Conservation (phyloP, 1,140 invertebrate genomes). For the Wasmannia auropunctata region DNA sequence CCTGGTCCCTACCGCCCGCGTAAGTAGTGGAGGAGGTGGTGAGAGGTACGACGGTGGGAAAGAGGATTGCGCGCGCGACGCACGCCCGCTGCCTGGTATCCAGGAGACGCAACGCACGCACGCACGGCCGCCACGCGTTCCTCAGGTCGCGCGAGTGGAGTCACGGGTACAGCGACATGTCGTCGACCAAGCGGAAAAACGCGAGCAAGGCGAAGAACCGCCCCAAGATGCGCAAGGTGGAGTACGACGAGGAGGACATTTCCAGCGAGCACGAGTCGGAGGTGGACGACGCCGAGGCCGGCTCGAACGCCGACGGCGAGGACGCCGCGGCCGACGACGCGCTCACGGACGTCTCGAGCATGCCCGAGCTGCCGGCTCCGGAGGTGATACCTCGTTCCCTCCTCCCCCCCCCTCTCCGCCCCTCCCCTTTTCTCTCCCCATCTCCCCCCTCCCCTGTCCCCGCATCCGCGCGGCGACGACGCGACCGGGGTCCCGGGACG, state of each 20-base stretch:
- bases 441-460: background rate
- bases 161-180: no score
- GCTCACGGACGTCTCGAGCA: conserved; percentile 76
- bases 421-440: no score
- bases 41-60: background rate
- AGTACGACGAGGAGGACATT: conserved; percentile 84
- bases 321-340: conserved; percentile 79
- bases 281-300: conserved; percentile 81
- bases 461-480: background rate
- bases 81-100: no score
- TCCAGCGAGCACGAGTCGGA: conserved; percentile 84
- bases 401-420: background rate
- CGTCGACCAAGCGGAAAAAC: conserved; percentile 81
- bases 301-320: conserved; percentile 79
- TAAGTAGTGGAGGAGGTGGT: background rate
- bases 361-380: conserved; percentile 81
- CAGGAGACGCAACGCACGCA: background rate
- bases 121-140: background rate
- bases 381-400: conserved; percentile 76
- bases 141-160: background rate
- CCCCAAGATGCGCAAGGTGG: conserved; percentile 80
- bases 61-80: background rate
- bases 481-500: background rate
- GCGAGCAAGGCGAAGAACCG: conserved; percentile 77
- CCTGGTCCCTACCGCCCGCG: background rate